Conservation (phyloP, 2,797 vertebrate genomes). For the Masticophis lateralis region DNA sequence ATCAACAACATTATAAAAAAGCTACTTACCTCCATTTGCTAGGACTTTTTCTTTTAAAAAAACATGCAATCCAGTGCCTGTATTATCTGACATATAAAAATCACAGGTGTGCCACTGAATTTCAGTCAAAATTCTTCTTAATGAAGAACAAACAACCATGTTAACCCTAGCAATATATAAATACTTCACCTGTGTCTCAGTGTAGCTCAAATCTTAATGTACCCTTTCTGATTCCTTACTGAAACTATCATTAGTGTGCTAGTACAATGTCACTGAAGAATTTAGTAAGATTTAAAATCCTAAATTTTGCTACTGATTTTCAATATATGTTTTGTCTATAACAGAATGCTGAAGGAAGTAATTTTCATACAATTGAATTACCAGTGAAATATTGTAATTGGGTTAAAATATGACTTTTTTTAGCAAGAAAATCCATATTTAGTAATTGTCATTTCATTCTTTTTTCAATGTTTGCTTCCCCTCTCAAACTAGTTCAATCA, state of each 20-base stretch:
- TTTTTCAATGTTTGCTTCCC: not conserved
- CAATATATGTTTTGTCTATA: not conserved
- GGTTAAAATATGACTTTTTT: not conserved
- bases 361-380: not conserved
- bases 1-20: conserved; percentile 25
- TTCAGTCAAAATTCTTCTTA: not conserved
- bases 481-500: not conserved
- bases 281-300: not conserved
- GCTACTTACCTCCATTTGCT: conserved; percentile 72
- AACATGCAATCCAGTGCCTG: not conserved
- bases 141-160: not conserved
- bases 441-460: not conserved
- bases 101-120: not conserved
- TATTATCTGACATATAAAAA: not conserved
- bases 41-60: conserved; percentile 37
- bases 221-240: not conserved
- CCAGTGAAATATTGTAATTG: not conserved
- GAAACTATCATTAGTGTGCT: not conserved
- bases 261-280: not conserved
- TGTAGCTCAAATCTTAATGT: not conserved
- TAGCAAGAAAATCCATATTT: not conserved
- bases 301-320: not conserved
- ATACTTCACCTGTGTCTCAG: not conserved
- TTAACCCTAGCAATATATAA: not conserved
- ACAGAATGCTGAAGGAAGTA: not conserved